Percentiles rank a stretch among this genome's conserved stretches.
These are phyloP conservation scores for Trachelus stipa DNA, from an alignment of 2,888 invertebrate species.

Conservation along the genomic window DNA sequence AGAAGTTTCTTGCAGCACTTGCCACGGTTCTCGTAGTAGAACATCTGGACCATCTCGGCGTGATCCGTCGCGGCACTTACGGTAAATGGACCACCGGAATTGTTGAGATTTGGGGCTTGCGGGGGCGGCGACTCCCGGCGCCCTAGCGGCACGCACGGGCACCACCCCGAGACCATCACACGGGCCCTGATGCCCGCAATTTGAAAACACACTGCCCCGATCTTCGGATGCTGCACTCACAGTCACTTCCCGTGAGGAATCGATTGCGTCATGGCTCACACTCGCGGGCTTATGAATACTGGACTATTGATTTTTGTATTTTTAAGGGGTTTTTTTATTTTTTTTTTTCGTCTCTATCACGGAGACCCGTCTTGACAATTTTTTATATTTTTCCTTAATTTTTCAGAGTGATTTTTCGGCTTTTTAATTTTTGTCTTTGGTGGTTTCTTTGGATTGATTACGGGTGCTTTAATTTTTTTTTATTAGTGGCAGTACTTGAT, in stretches of 20 bases:
- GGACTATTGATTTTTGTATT: neutral
- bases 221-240: slow-evolving; percentile 25
- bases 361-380: too few relatives aligned
- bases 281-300: neutral
- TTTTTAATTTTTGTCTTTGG: slow-evolving; percentile 31
- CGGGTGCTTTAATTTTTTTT: too few relatives aligned
- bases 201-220: slow-evolving; percentile 35
- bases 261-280: neutral
- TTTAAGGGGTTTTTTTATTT: too few relatives aligned
- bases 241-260: slow-evolving; percentile 20
- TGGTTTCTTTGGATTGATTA: slow-evolving; percentile 25
- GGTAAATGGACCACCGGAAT: slow-evolving; percentile 59
- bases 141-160: slow-evolving; percentile 69
- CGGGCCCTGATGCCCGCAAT: slow-evolving; percentile 50
- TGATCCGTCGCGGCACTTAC: slow-evolving; percentile 62
- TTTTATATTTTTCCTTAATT: slow-evolving; percentile 1
- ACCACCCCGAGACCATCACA: slow-evolving; percentile 67
- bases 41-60: slow-evolving; percentile 73
- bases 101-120: slow-evolving; percentile 44
- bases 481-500: neutral
- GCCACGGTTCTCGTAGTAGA: slow-evolving; percentile 82
- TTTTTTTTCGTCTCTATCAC: too few relatives aligned
- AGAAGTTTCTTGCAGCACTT: slow-evolving; percentile 86
- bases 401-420: neutral
- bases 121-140: slow-evolving; percentile 64